Evolutionary conservation across 2,113 vertebrate genomes (phyloP), one percentile per base, ranked within the genome.

Genomic region (Uria aalge): DNA sequence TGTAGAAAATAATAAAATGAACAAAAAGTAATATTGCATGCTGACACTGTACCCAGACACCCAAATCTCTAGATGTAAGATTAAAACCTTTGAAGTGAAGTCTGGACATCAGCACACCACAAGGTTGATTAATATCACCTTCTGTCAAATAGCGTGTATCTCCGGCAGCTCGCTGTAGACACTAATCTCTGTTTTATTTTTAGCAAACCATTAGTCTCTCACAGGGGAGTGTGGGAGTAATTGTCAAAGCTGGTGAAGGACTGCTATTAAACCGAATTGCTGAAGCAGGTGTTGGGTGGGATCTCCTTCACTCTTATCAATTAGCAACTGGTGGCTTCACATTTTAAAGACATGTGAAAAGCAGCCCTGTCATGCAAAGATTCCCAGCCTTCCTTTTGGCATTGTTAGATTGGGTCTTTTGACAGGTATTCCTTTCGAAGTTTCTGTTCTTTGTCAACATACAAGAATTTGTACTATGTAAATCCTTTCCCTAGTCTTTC

Each of bases 121-220:
- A 24, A 62, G 68, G 45, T 30, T 88, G 84, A 83, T 94, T 45
- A 88, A 78, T 89, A 96, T 81, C 8, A 27, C 80, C 76, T 95
- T 95, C 56, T 94, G 64, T 73, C 40, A 85, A 71, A 80, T 8
- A 74, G 43, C 3, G 0, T 50, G 17, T 79, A 26, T 77, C 77
- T 88, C 4, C 7, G 60, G 32, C 73, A 64, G 41, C 64, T 95
- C 5, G 9, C 52, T 94, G 71, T 62, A 97, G 81, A 85, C 22
- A 30, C 77, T 76, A 94, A 96, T 97, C 97, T 98, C 93, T 0
- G 26, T 43, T 97, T 98, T 98, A 98, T 98, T 98, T 98, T 98
- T 98, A 98, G 98, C 94, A 97, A 98, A 94, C 96, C 96, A 98
- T 98, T 98, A 98, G 96, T 96, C 96, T 98, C 96, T 98, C 94